Evolutionary conservation across 2,113 vertebrate species (phyloP).

Genomic region (Centrocercus urophasianus): DNA sequence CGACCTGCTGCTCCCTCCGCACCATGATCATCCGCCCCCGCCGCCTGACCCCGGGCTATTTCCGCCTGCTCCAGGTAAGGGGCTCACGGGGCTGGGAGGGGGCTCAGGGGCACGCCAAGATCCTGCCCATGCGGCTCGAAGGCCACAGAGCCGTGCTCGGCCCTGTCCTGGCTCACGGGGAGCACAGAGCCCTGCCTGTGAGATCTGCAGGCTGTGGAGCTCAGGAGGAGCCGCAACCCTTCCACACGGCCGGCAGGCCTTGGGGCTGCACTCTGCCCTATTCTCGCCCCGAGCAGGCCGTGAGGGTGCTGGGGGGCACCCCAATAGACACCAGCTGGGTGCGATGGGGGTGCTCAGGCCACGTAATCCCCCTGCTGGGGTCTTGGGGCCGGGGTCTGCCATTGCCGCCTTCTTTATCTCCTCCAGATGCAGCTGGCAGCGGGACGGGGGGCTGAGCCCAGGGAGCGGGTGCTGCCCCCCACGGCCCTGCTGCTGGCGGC

Average conservation of each 20-base stretch:
- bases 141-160: rapidly evolving
- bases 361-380: rapidly evolving
- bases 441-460: slow-evolving; percentile 82
- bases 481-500: slow-evolving; percentile 91
- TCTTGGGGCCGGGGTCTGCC: rapidly evolving
- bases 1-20: not conserved
- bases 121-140: rapidly evolving
- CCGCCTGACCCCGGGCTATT: slow-evolving; percentile 93
- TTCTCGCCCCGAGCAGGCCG: rapidly evolving
- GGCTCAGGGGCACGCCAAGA: rapidly evolving
- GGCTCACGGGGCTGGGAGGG: rapidly evolving
- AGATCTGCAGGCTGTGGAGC: rapidly evolving
- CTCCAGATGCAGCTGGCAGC: slow-evolving; percentile 90
- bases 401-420: not conserved
- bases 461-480: slow-evolving; percentile 84
- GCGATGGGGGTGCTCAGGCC: not conserved
- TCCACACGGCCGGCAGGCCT: rapidly evolving
- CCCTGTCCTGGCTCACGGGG: rapidly evolving
- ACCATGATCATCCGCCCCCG: slow-evolving; percentile 89
- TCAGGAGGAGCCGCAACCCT: rapidly evolving
- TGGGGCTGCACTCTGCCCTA: rapidly evolving
- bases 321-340: not conserved
- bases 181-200: rapidly evolving
- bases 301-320: not conserved
- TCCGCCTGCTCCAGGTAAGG: slow-evolving; percentile 91